Base-by-base conservation (phyloP, 37 sponge, comb jelly and placozoan genomes). In the Eunapius fragilis region DNA sequence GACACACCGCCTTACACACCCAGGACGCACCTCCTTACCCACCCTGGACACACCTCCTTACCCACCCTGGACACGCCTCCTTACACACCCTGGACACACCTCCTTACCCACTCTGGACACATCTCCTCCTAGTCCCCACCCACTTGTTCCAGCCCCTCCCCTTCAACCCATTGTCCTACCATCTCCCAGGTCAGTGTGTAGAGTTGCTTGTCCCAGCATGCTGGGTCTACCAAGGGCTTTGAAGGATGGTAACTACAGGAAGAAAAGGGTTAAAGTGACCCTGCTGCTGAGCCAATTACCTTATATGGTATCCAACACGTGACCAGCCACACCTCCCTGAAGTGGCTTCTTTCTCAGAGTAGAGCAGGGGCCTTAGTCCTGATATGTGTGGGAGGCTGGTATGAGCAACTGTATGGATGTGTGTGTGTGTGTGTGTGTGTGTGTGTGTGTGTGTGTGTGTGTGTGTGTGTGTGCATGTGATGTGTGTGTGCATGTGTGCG, bases 301-400 rank as follows among this genome's bases (percentile, higher is more conserved):
- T 47, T 31, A 97, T 89, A 67, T 90, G 37, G n/a, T 85, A 28
- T 31, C 95, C 97, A 58, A 82, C 76, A 67, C 97, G 71, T 67
- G 49, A 49, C 97, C 97, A 97, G 24, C 93, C 90, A 12, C 26
- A 25, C 13, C 84, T 81, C 2, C 79, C 70, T 4, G 34, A 17
- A 17, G 81, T 38, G 2, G 81, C 92, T 7, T 89, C 91, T 32
- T 76, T 85, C 37, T 93, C 86, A 4, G 97, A 96, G 80, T 94
- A 96, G 30, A 97, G 67, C 74, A 97, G 73, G 12, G 93, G 93
- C 82, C 94, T 91, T 95, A 97, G 92, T 36, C 94, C 95, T 81
- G 27, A 32, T 35, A 36, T 70, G 25, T 28, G 25, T 10, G 17
- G 2, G 67, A 13, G 73, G 3, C 22, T 17, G 6, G 58, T 11